phyloP scores from a whole-genome alignment of 1,140 invertebrate species.

The Oncopodura yosiiana region DNA sequence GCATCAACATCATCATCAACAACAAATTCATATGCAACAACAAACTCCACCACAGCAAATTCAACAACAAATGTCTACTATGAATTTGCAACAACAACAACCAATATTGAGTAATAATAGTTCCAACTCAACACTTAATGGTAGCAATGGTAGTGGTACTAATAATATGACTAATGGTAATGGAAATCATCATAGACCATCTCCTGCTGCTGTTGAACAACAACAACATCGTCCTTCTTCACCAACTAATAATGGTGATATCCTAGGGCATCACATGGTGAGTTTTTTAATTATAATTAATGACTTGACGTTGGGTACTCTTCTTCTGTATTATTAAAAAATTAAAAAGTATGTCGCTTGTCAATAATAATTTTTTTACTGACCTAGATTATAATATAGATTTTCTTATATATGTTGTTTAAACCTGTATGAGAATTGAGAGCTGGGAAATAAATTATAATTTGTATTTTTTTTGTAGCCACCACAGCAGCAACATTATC shows the following conservation, averaged over 20 bases:
- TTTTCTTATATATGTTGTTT: neutral
- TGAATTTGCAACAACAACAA: too few species aligned
- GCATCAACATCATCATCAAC: too few species aligned
- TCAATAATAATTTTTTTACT: too few species aligned
- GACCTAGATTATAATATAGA: neutral
- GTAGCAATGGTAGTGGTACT: neutral
- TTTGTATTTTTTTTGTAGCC: neutral
- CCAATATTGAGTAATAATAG: neutral
- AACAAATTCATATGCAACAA: too few species aligned
- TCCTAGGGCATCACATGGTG: too few species aligned
- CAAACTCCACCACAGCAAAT: too few species aligned
- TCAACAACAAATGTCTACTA: too few species aligned
- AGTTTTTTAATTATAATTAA: too few species aligned
- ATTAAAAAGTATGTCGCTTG: too few species aligned
- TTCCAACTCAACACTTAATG: neutral
- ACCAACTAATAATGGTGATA: conserved; percentile 12
- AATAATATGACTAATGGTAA: neutral
- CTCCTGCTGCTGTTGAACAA: neutral
- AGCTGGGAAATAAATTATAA: neutral
- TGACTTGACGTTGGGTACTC: too few species aligned
- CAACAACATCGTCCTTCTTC: conserved; percentile 1
- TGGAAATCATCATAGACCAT: conserved; percentile 7
- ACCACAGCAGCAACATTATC: neutral
- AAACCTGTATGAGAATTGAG: neutral
- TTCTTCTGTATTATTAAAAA: too few species aligned